Evolutionary conservation across 2,888 invertebrate genomes (phyloP).

Genomic region (Apeira syringaria): DNA sequence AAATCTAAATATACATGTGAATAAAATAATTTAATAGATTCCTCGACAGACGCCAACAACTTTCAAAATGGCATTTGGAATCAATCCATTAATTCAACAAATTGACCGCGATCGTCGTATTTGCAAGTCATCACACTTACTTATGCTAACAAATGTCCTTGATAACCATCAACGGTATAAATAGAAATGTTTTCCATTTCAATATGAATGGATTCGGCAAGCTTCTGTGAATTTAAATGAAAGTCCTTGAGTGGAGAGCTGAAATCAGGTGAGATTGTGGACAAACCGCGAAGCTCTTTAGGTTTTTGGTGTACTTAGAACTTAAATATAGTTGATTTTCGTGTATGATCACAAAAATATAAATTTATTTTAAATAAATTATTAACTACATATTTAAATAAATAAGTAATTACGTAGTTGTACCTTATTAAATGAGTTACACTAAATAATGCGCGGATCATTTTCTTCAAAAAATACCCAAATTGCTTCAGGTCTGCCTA

Average conservation of each 20-base stretch:
- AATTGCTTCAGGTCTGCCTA: too few species aligned
- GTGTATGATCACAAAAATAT: too few species aligned
- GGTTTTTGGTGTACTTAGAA: too few species aligned
- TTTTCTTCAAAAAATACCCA: too few species aligned
- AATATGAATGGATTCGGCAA: conserved; percentile 24
- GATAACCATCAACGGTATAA: conserved; percentile 29
- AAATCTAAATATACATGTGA: too few species aligned
- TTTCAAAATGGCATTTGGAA: conserved; percentile 16
- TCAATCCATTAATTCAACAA: conserved; percentile 40
- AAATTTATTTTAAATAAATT: too few species aligned
- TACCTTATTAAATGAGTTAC: too few species aligned
- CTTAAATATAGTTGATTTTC: too few species aligned
- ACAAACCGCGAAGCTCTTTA: not conserved
- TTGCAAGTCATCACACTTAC: conserved; percentile 40
- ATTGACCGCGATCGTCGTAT: conserved; percentile 37
- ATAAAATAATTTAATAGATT: too few species aligned
- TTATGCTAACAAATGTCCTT: conserved; percentile 29
- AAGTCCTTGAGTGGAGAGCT: not conserved
- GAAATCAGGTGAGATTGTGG: conserved; percentile 1
- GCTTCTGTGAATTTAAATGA: conserved; percentile 19
- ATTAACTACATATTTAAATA: too few species aligned
- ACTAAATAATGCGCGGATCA: too few species aligned
- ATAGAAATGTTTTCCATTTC: conserved; percentile 32
- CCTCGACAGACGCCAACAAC: conserved; percentile 5
- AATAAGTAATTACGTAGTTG: too few species aligned